These are phyloP conservation scores for Argyrosomus japonicus DNA, from an alignment of 2,113 vertebrate species.

Conservation along the genomic window DNA sequence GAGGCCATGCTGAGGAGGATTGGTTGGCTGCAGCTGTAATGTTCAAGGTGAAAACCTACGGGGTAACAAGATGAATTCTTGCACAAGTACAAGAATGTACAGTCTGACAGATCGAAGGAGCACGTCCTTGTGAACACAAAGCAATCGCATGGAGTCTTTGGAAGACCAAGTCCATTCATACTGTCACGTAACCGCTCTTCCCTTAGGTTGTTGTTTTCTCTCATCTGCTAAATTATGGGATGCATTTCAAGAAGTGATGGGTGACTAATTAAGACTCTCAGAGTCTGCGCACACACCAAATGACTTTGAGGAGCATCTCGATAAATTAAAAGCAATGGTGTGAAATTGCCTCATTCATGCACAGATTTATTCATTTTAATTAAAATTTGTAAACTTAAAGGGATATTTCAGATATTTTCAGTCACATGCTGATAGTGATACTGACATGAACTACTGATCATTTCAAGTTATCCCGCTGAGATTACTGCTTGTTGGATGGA, in stretches of 20 bases:
- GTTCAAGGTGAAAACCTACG: slow-evolving; percentile 60
- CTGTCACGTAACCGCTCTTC: neutral
- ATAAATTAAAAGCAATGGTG: slow-evolving; percentile 38
- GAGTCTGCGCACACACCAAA: slow-evolving; percentile 1
- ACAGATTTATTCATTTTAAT: slow-evolving; percentile 22
- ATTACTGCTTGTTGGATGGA: neutral
- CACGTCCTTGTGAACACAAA: slow-evolving; percentile 42
- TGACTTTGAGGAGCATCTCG: slow-evolving; percentile 23
- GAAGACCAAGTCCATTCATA: neutral
- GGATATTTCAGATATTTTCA: neutral
- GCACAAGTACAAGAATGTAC: slow-evolving; percentile 14
- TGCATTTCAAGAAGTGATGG: slow-evolving; percentile 34
- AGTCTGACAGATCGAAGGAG: neutral
- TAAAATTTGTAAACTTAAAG: neutral
- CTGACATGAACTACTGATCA: neutral
- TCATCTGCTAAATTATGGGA: slow-evolving; percentile 24
- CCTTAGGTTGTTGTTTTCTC: slow-evolving; percentile 4
- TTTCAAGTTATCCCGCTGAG: slow-evolving; percentile 1
- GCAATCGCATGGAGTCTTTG: neutral
- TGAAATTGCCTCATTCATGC: slow-evolving; percentile 38
- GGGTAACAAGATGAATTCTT: slow-evolving; percentile 40
- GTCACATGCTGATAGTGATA: neutral
- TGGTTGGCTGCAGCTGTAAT: slow-evolving; percentile 52
- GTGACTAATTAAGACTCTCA: slow-evolving; percentile 48
- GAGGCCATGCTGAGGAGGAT: slow-evolving; percentile 44